Evolutionary conservation across 2,113 vertebrate genomes (phyloP).

Genomic region (Phrynocephalus versicolor): DNA sequence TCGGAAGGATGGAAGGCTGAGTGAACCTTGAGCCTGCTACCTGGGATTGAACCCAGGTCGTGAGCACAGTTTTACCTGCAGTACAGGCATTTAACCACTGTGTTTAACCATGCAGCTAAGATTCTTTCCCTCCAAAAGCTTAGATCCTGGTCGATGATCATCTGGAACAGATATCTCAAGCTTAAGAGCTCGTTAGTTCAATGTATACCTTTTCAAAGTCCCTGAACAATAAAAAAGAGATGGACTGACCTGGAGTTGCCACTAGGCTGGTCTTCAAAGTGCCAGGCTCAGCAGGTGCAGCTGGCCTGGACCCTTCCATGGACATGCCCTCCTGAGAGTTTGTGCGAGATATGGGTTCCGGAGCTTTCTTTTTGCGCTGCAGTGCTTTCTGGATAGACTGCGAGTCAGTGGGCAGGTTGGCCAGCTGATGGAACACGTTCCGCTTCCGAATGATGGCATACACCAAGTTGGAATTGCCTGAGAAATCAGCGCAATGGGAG

Average conservation of each 20-base stretch:
- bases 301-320: constrained; percentile 95
- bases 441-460: constrained; percentile 98
- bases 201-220: constrained; percentile 5
- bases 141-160: not conserved
- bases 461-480: constrained; percentile 96
- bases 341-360: constrained; percentile 89
- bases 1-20: too few relatives aligned
- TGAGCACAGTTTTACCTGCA: too few relatives aligned
- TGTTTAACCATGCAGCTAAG: not conserved
- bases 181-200: constrained; percentile 30
- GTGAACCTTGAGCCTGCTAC: too few relatives aligned
- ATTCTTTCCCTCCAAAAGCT: not conserved
- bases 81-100: too few relatives aligned
- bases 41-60: too few relatives aligned
- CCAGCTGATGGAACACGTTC: constrained; percentile 94
- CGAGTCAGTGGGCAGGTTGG: constrained; percentile 88
- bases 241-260: constrained; percentile 88
- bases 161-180: constrained; percentile 6
- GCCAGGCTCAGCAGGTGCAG: constrained; percentile 92
- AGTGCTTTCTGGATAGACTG: constrained; percentile 91
- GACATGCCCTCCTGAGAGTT: constrained; percentile 92
- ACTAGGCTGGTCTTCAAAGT: constrained; percentile 93
- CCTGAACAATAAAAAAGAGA: constrained; percentile 8
- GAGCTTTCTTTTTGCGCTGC: constrained; percentile 86
- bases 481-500: constrained; percentile 14